These are phyloP conservation scores for Xanthia togata DNA, from an alignment of 2,888 invertebrate species.

Conservation along the genomic window DNA sequence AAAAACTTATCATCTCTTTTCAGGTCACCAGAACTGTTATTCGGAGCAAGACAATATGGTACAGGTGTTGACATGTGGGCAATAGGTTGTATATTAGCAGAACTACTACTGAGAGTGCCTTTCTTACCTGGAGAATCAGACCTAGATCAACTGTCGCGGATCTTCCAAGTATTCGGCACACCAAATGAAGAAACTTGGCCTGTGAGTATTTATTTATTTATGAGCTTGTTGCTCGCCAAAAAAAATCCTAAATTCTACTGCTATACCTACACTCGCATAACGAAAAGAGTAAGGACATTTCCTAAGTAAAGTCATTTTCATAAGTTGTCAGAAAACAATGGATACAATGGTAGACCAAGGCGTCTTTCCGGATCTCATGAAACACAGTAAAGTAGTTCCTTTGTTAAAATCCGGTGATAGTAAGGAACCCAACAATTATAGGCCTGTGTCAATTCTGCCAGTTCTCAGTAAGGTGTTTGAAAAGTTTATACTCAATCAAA, in stretches of 20 bases:
- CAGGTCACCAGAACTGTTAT: slow-evolving; percentile 97
- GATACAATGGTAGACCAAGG: too few relatives aligned
- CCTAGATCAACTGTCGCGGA: slow-evolving; percentile 98
- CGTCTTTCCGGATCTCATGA: too few relatives aligned
- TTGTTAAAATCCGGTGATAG: too few relatives aligned
- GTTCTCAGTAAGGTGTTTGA: too few relatives aligned
- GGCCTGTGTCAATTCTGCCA: too few relatives aligned
- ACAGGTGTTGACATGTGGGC: slow-evolving; percentile 99
- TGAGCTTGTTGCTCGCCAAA: background rate
- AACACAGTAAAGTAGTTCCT: too few relatives aligned
- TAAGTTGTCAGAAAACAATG: background rate
- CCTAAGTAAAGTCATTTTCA: background rate
- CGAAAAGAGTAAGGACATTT: background rate
- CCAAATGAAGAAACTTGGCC: slow-evolving; percentile 98
- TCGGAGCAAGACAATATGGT: slow-evolving; percentile 98
- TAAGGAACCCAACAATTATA: too few relatives aligned
- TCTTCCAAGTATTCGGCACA: slow-evolving; percentile 98
- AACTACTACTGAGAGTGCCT: slow-evolving; percentile 96
- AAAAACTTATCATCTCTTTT: slow-evolving; percentile 1
- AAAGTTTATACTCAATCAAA: too few relatives aligned
- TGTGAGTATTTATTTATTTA: slow-evolving; percentile 81
- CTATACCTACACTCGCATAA: background rate
- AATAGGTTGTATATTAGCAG: slow-evolving; percentile 99
- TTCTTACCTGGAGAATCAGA: slow-evolving; percentile 99
- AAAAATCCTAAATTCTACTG: background rate